phyloP scores from a whole-genome alignment of 2,797 vertebrate species.

The Kryptopterus vitreolus region DNA sequence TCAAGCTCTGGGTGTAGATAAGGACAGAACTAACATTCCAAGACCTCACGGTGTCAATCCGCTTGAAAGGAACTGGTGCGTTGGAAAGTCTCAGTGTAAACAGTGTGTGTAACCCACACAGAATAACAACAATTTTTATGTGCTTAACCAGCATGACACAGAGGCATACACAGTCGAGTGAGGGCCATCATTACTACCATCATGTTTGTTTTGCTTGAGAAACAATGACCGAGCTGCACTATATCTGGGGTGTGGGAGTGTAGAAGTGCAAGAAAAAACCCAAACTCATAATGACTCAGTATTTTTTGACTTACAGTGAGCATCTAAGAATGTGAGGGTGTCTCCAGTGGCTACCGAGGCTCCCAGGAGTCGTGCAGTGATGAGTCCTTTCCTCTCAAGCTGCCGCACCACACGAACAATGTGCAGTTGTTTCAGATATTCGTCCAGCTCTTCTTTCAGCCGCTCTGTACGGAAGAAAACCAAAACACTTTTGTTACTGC shows the following conservation, averaged over 20 bases:
- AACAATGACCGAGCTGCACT: slow-evolving; percentile 19
- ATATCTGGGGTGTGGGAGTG: slow-evolving; percentile 30
- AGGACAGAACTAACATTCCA: neutral
- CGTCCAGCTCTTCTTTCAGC: slow-evolving; percentile 87
- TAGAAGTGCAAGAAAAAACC: neutral
- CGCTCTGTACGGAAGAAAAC: slow-evolving; percentile 73
- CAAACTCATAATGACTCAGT: slow-evolving; percentile 32
- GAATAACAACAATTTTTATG: slow-evolving; percentile 41
- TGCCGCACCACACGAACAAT: slow-evolving; percentile 92
- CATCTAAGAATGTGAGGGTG: slow-evolving; percentile 95
- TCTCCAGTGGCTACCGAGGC: slow-evolving; percentile 90
- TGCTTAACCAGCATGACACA: slow-evolving; percentile 34
- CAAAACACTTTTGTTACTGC: neutral
- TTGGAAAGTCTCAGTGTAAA: slow-evolving; percentile 10
- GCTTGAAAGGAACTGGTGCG: neutral
- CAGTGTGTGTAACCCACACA: slow-evolving; percentile 34
- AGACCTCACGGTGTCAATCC: neutral
- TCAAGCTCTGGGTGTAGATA: neutral
- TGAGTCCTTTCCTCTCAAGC: slow-evolving; percentile 91
- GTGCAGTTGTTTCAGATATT: slow-evolving; percentile 85
- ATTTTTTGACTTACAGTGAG: slow-evolving; percentile 87
- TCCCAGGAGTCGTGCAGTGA: slow-evolving; percentile 91
- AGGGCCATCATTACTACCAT: slow-evolving; percentile 25
- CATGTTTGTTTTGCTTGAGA: slow-evolving; percentile 32
- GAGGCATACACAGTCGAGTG: slow-evolving; percentile 25